A percentile compares a stretch with the other conserved stretches of the same genome.
phyloP scores from a whole-genome alignment of 2,888 invertebrate genomes.

The Aphodius granarius region DNA sequence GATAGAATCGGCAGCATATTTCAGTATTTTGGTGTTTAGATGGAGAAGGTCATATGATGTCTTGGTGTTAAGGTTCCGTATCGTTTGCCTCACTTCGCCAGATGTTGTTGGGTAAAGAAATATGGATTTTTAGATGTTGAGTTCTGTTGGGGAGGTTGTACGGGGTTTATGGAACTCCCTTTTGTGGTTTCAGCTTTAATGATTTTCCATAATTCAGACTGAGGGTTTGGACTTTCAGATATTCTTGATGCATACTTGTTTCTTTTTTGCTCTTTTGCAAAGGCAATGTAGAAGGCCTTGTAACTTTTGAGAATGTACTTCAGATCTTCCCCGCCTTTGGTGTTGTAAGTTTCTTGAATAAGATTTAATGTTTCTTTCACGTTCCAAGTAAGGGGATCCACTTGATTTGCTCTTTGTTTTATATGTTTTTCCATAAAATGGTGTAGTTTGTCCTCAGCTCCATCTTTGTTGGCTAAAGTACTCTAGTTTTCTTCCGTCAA shows the following conservation, averaged over 20 bases:
- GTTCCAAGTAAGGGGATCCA: too few species aligned
- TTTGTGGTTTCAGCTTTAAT: background rate
- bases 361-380: background rate
- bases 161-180: background rate
- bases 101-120: background rate
- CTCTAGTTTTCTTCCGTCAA: too few species aligned
- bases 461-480: too few species aligned
- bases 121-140: background rate
- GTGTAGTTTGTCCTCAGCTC: too few species aligned
- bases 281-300: background rate
- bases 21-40: background rate
- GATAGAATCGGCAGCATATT: background rate
- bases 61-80: background rate
- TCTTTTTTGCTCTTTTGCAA: background rate
- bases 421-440: background rate
- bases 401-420: too few species aligned
- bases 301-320: background rate
- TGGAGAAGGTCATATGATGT: background rate
- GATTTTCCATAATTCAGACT: background rate
- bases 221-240: background rate
- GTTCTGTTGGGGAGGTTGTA: background rate
- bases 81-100: background rate
- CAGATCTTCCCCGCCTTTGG: background rate
- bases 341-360: background rate
- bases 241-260: background rate